Conservation (phyloP, 2,113 vertebrate species). For the Polyodon spathula region DNA sequence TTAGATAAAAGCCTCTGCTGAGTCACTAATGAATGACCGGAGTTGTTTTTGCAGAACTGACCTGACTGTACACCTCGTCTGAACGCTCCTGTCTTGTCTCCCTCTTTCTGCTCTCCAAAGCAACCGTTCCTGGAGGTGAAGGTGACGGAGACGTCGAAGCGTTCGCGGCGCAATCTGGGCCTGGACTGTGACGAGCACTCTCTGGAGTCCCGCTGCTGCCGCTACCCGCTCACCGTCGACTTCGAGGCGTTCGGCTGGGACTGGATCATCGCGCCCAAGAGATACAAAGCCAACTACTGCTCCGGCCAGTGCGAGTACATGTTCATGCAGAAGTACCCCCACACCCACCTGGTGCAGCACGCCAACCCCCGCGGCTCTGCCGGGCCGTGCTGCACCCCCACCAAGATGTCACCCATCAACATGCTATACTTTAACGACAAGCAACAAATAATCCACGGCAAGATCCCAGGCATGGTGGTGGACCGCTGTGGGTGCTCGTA, state of each 20-base stretch:
- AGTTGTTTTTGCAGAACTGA: slow-evolving; percentile 28
- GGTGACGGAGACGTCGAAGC: slow-evolving; percentile 90
- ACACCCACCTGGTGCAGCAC: slow-evolving; percentile 94
- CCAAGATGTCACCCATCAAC: slow-evolving; percentile 99
- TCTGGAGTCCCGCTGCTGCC: slow-evolving; percentile 91
- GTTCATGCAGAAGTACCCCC: slow-evolving; percentile 98
- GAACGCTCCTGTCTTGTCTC: slow-evolving; percentile 10
- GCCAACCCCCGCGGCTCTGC: slow-evolving; percentile 90
- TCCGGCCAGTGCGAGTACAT: slow-evolving; percentile 98
- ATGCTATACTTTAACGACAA: slow-evolving; percentile 99
- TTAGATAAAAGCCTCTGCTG: no score
- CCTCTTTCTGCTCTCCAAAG: slow-evolving; percentile 57
- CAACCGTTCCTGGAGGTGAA: slow-evolving; percentile 97
- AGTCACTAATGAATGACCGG: no score
- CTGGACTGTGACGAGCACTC: slow-evolving; percentile 96
- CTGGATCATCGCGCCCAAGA: slow-evolving; percentile 97
- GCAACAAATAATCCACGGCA: slow-evolving; percentile 97
- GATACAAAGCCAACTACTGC: slow-evolving; percentile 98
- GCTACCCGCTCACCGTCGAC: slow-evolving; percentile 93
- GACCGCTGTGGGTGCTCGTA: slow-evolving; percentile 89
- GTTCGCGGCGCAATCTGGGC: slow-evolving; percentile 84
- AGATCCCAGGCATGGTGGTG: slow-evolving; percentile 97
- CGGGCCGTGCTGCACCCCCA: slow-evolving; percentile 93
- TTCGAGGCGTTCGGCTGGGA: slow-evolving; percentile 98
- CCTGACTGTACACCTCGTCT: slow-evolving; percentile 17